phyloP scores from a whole-genome alignment of 2,113 vertebrate species.

The Equus przewalskii region DNA sequence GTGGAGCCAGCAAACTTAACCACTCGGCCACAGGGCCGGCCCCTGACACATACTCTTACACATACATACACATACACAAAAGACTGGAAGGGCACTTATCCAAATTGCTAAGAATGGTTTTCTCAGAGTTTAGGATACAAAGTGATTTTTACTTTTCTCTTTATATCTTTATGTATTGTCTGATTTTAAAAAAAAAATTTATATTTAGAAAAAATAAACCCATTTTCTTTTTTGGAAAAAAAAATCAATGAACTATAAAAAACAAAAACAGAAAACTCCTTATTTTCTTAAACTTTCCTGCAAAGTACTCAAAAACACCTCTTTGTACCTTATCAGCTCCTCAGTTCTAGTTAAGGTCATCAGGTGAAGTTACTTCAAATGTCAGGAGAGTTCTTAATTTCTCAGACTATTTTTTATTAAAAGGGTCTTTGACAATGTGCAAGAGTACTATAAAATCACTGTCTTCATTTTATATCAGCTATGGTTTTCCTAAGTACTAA shows the following conservation, averaged over 20 bases:
- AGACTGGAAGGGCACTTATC: not conserved
- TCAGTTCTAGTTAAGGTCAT: slow-evolving; percentile 30
- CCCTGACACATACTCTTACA: not conserved
- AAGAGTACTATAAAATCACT: slow-evolving; percentile 38
- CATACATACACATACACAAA: not conserved
- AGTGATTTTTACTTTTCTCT: slow-evolving; percentile 46
- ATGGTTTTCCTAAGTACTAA: not conserved
- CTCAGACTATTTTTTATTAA: slow-evolving; percentile 28
- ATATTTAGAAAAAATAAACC: slow-evolving; percentile 29
- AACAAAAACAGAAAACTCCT: not conserved
- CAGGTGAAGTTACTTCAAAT: slow-evolving; percentile 46
- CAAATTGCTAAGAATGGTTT: slow-evolving; percentile 4
- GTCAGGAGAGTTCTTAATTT: slow-evolving; percentile 48
- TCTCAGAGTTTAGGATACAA: not conserved
- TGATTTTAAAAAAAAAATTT: not conserved
- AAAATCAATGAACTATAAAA: not conserved
- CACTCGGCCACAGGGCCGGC: no score
- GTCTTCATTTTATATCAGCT: slow-evolving; percentile 26
- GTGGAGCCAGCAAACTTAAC: no score
- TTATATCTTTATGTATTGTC: not conserved
- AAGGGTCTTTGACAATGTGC: slow-evolving; percentile 30
- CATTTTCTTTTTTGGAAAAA: slow-evolving; percentile 34
- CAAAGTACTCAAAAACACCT: slow-evolving; percentile 45
- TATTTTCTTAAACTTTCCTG: slow-evolving; percentile 53
- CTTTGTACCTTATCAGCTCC: not conserved